Evolutionary conservation across 2,113 vertebrate genomes (phyloP).

Genomic region (Chaetorhynchus papuensis): DNA sequence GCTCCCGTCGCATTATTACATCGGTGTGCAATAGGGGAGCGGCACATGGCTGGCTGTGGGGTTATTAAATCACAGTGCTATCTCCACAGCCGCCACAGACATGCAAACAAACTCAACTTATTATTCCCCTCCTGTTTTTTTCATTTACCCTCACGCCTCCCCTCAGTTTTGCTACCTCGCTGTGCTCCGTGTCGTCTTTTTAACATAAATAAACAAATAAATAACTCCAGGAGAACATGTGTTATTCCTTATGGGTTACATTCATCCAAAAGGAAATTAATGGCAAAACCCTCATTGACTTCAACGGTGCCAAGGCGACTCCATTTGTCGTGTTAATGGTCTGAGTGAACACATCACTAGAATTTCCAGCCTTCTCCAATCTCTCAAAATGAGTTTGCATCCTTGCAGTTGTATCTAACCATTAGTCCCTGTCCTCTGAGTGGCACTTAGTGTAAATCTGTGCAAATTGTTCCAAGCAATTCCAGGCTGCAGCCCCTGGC

Average conservation of each 20-base stretch:
- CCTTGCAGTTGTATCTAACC: not conserved
- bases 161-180: not conserved
- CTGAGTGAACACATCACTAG: not conserved
- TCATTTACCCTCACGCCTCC: not conserved
- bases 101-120: slow-evolving; percentile 14
- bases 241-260: not conserved
- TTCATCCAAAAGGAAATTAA: not conserved
- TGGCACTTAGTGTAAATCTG: not conserved
- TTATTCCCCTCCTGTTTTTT: not conserved
- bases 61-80: slow-evolving; percentile 35
- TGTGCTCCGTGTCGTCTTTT: not conserved
- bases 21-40: not conserved
- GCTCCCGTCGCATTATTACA: not conserved
- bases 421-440: not conserved
- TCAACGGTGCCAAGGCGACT: not conserved
- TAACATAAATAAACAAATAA: not conserved
- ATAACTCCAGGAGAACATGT: not conserved
- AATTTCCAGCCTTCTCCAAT: not conserved
- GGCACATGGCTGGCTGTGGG: not conserved
- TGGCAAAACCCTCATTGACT: not conserved
- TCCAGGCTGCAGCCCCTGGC: not conserved
- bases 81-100: not conserved
- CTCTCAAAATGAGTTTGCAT: not conserved
- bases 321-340: fast-evolving
- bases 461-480: not conserved